phyloP scores from a whole-genome alignment of 2,888 invertebrate genomes.

The Rhodophaea formosa region DNA sequence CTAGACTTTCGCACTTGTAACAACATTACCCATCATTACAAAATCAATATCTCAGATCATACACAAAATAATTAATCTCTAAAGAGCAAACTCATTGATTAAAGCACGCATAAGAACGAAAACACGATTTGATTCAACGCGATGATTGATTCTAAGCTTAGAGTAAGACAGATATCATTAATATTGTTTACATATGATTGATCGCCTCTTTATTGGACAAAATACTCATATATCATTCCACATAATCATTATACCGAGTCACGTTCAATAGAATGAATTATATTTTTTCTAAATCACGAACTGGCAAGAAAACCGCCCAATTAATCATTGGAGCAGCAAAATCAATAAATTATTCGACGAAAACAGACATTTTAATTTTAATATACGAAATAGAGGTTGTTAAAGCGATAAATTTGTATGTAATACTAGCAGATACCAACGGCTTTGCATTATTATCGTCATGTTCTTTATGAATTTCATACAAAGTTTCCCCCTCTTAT shows the following conservation, averaged over 20 bases:
- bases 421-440: not conserved
- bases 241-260: conserved; percentile 41
- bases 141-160: conserved; percentile 63
- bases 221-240: conserved; percentile 47
- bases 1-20: not conserved
- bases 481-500: too few species aligned
- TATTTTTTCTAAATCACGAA: conserved; percentile 32
- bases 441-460: too few species aligned
- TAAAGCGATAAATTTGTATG: not conserved
- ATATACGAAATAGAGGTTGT: conserved; percentile 10
- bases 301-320: conserved; percentile 25
- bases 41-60: conserved; percentile 9
- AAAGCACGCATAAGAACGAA: conserved; percentile 30
- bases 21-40: not conserved
- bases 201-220: conserved; percentile 50
- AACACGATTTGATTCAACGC: conserved; percentile 39
- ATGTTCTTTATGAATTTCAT: too few species aligned
- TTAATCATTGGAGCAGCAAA: conserved; percentile 29
- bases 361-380: conserved; percentile 17
- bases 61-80: conserved; percentile 25
- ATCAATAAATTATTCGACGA: conserved; percentile 22
- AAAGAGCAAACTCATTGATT: conserved; percentile 27
- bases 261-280: conserved; percentile 43
- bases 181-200: conserved; percentile 66
- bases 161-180: conserved; percentile 62